Base-by-base conservation (phyloP, 2,113 vertebrate species). In the Phrynocephalus versicolor region DNA sequence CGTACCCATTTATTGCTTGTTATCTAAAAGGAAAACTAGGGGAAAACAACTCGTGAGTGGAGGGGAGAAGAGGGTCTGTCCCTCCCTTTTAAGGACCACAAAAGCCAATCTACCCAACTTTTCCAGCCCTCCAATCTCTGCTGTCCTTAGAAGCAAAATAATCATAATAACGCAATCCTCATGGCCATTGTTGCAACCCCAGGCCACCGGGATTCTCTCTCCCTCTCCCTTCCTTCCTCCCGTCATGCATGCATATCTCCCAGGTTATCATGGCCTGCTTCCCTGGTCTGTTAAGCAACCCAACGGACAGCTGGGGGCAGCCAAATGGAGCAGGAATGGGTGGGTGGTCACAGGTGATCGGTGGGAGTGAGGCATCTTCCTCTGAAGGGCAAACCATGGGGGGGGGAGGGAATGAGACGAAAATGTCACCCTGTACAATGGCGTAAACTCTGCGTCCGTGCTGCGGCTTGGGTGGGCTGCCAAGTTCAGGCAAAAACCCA, bases 191-290 rank as follows among this genome's bases (percentile, higher is more conserved):
- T 87, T 39, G 70, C 33, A 35, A 72, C 71, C 82, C n/a, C 77
- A 51, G 80, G 58, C 7, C 51, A 30, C 33, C 41, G 33, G 21
- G 35, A 69, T 70, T 25, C 25, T 21, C 21, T 64, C 25, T 64
- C 62, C 8, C 62, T 84, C 60, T 60, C n/a, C 73, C 87, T 84
- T 70, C n/a, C 77, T 88, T 84, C 64, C 37, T 79, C 60, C n/a
- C 79, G 37, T 72, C 62, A 78, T 78, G 58, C 71, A 64, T 64
- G 57, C n/a, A 83, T n/a, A 33, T 33, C 82, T 74, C 33, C 30
- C 82, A 83, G 37, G 37, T 83, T 74, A 74, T 23, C 27, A n/a
- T 25, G 33, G 81, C 81, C 57, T 14, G 35, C 55, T 83, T 83
- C 55, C 39, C 78, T 18, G 37, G 58, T 64, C 71, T 71, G 74